These are phyloP conservation scores for Watsonalla binaria DNA, from an alignment of 2,888 invertebrate genomes.

Conservation along the genomic window DNA sequence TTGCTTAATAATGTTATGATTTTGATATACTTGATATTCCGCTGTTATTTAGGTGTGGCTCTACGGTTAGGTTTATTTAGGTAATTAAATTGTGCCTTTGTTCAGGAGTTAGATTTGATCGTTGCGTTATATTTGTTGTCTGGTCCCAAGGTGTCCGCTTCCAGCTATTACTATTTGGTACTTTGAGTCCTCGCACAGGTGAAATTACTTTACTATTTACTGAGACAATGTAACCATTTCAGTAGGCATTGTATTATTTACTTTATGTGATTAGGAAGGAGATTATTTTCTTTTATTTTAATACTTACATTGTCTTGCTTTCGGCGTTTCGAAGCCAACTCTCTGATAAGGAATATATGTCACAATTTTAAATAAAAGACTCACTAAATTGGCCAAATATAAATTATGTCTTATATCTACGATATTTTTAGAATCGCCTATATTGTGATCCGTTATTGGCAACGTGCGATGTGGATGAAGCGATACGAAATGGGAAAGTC, in stretches of 20 bases:
- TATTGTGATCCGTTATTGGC: background rate
- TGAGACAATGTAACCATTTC: slow-evolving; percentile 40
- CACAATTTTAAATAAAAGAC: slow-evolving; percentile 23
- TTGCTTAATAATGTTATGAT: no score
- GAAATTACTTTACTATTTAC: slow-evolving; percentile 48
- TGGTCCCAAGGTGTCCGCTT: background rate
- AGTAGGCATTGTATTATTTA: slow-evolving; percentile 35
- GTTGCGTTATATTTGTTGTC: slow-evolving; percentile 1
- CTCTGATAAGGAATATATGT: slow-evolving; percentile 24
- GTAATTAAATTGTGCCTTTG: slow-evolving; percentile 28
- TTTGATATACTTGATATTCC: background rate
- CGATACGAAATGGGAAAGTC: no score
- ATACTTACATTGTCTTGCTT: slow-evolving; percentile 23
- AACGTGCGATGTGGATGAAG: background rate
- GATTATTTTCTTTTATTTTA: slow-evolving; percentile 33
- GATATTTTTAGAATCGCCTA: background rate
- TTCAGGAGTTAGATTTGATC: slow-evolving; percentile 9
- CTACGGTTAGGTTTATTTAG: slow-evolving; percentile 22
- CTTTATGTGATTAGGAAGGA: slow-evolving; percentile 30
- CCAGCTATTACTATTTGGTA: slow-evolving; percentile 1
- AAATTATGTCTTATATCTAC: slow-evolving; percentile 6
- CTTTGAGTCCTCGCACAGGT: slow-evolving; percentile 45
- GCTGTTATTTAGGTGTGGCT: slow-evolving; percentile 10
- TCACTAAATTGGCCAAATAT: slow-evolving; percentile 23
- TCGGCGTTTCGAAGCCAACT: slow-evolving; percentile 18